These are phyloP conservation scores for Gastrophysa polygoni DNA, from an alignment of 2,888 invertebrate genomes.

Conservation along the genomic window DNA sequence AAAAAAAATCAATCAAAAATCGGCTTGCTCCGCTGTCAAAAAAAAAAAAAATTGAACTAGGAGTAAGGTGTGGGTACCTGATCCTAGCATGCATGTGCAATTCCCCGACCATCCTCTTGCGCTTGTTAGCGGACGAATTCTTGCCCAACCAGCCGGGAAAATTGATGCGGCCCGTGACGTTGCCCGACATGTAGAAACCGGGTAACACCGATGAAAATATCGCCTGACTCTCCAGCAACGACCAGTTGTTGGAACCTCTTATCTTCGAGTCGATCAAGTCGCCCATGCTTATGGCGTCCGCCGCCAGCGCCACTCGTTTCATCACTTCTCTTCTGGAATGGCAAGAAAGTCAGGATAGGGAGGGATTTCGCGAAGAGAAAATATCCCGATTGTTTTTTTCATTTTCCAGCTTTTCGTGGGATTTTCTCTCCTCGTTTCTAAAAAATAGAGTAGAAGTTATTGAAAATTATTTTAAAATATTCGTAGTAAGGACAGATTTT, in stretches of 20 bases:
- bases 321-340: slow-evolving; percentile 32
- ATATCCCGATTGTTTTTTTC: too few species aligned
- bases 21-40: neutral
- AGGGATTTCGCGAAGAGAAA: too few species aligned
- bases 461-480: too few species aligned
- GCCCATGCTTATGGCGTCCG: slow-evolving; percentile 84
- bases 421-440: too few species aligned
- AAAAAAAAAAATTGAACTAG: neutral
- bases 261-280: slow-evolving; percentile 86
- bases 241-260: slow-evolving; percentile 83
- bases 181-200: slow-evolving; percentile 83
- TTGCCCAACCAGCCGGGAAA: slow-evolving; percentile 98
- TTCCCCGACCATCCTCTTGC: slow-evolving; percentile 81
- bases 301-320: slow-evolving; percentile 75
- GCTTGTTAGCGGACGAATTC: slow-evolving; percentile 85
- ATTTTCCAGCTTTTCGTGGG: too few species aligned
- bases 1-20: too few species aligned
- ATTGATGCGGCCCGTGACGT: slow-evolving; percentile 77
- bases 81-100: slow-evolving; percentile 85
- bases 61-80: too few species aligned
- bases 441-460: too few species aligned
- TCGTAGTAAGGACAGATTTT: too few species aligned
- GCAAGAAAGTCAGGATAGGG: too few species aligned
- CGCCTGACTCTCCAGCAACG: slow-evolving; percentile 82
- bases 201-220: slow-evolving; percentile 92